phyloP scores from a whole-genome alignment of 2,113 vertebrate genomes.

The Triplophysa rosa region DNA sequence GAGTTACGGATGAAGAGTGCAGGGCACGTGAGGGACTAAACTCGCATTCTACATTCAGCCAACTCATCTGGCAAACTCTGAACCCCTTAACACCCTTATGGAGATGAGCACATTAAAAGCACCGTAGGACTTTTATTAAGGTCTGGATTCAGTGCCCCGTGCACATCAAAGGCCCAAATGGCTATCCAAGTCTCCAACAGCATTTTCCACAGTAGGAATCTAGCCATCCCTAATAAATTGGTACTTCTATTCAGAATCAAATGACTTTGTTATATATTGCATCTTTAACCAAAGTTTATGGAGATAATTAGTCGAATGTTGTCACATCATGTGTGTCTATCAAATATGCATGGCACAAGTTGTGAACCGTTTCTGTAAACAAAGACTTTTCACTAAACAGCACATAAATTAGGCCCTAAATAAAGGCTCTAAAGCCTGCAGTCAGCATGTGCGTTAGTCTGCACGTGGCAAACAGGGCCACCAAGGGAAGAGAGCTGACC shows the following conservation, averaged over 20 bases:
- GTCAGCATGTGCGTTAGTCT: not conserved
- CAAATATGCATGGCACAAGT: slow-evolving; percentile 22
- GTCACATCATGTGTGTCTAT: slow-evolving; percentile 12
- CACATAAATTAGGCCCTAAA: slow-evolving; percentile 8
- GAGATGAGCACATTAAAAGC: slow-evolving; percentile 37
- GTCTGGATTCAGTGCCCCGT: not conserved
- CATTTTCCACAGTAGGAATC: slow-evolving; percentile 22
- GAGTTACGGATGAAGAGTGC: slow-evolving; percentile 9
- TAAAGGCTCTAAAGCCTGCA: not conserved
- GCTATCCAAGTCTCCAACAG: not conserved
- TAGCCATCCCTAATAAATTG: slow-evolving; percentile 25
- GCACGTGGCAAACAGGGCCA: slow-evolving; percentile 21
- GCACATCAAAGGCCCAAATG: slow-evolving; percentile 20
- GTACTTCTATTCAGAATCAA: not conserved
- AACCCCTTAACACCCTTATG: slow-evolving; percentile 33
- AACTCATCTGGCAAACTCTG: slow-evolving; percentile 44
- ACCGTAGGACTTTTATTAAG: slow-evolving; percentile 38
- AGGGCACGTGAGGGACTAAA: slow-evolving; percentile 1
- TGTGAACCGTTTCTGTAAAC: slow-evolving; percentile 30
- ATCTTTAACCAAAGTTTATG: slow-evolving; percentile 1
- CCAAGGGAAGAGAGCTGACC: slow-evolving; percentile 26
- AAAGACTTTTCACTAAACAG: slow-evolving; percentile 17
- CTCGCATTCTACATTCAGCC: slow-evolving; percentile 14
- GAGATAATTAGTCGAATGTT: slow-evolving; percentile 6
- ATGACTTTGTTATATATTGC: not conserved